Percentiles rank a stretch among this genome's conserved stretches.
Evolutionary conservation across 1,140 invertebrate genomes (phyloP).

Genomic region (Saccostrea glomerata): DNA sequence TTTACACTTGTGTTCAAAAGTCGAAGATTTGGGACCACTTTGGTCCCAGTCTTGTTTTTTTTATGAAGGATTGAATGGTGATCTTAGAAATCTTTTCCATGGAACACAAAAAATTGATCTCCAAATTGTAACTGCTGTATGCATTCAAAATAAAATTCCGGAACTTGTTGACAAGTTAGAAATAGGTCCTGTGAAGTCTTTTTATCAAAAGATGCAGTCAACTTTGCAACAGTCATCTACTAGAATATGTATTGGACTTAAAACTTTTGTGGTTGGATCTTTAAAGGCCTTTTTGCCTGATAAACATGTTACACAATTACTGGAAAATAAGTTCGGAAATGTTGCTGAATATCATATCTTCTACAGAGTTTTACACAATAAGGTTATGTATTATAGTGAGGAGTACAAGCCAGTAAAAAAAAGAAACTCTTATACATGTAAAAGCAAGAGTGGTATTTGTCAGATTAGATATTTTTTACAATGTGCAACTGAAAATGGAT

Average conservation of each 20-base stretch:
- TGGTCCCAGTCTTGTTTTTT: constrained; percentile 44
- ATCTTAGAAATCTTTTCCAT: constrained; percentile 36
- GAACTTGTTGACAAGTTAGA: not conserved
- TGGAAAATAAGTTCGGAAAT: constrained; percentile 13
- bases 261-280: constrained; percentile 3
- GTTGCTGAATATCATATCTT: constrained; percentile 14
- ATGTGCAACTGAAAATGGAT: constrained; percentile 10
- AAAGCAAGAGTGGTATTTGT: not conserved
- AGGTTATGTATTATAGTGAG: not conserved
- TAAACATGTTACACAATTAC: not conserved
- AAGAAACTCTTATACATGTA: constrained; percentile 18
- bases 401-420: not conserved
- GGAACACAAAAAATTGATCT: constrained; percentile 43
- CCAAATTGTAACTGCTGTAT: constrained; percentile 39
- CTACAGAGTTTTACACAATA: not conserved
- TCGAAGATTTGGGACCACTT: constrained; percentile 47
- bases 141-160: constrained; percentile 1
- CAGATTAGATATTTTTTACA: constrained; percentile 13
- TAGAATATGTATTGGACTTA: constrained; percentile 17
- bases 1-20: constrained; percentile 36
- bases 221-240: not conserved
- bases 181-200: constrained; percentile 6
- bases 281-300: constrained; percentile 7
- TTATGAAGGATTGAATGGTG: constrained; percentile 43
- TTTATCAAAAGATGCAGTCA: constrained; percentile 27